Evolutionary conservation across 2,888 invertebrate genomes (phyloP), one percentile per base, ranked within the genome.

Genomic region (Xanthorhoe spadicearia): DNA sequence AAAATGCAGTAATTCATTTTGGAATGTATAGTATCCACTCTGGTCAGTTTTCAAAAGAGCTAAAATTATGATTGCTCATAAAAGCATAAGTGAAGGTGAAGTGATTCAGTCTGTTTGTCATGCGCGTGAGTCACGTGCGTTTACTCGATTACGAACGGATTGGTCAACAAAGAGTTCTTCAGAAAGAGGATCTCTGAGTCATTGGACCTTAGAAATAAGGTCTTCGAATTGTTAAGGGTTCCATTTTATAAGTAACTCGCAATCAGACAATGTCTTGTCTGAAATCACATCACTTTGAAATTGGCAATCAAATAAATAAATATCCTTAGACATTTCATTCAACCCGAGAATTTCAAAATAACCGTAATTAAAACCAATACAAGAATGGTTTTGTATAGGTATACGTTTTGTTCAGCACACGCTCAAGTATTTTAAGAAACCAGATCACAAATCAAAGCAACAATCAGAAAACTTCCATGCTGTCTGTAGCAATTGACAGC

Each of bases 91-190:
- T 23, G 38, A 38, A 59, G 69, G 69, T 69, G 46, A 53, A n/a
- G 32, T 74, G 72, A 74, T 53, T 74, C 74, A 74, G 15, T 7
- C 6, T 13, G 35, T 71, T 71, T 68, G 72, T 74, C 75, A 75
- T 69, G 70, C 61, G 66, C 68, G 28, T 75, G 75, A 74, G 61
- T 75, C 74, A 75, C 57, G 18, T 53, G 43, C 52, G 51, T 68
- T 65, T 62, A 58, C 64, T 64, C 64, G 56, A 61, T 66, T 58
- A 63, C 49, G 55, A 58, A 43, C 59, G 57, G 61, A 61, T 61
- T 68, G 68, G 62, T 66, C 64, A 69, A 73, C 75, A 75, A 72
- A 75, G 73, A 70, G 46, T 55, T 73, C 64, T 64, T 61, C 58
- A 70, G 70, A 72, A 70, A 61, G 55, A 46, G 15, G 64, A 56